Percentiles rank a stretch among this genome's conserved stretches.
Evolutionary conservation across 1,140 invertebrate genomes (phyloP).

Genomic region (Formica exsecta): DNA sequence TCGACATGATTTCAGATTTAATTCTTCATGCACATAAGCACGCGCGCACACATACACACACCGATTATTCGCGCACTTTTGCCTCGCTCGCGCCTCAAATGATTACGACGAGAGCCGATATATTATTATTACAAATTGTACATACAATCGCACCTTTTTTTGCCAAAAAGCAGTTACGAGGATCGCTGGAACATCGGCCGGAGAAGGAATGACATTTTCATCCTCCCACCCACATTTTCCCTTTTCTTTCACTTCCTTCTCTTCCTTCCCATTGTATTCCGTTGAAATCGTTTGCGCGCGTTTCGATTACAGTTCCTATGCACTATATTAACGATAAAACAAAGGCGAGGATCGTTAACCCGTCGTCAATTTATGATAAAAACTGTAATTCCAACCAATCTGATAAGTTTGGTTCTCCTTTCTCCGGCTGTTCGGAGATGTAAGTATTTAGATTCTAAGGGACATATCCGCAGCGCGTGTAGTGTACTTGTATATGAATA

Average conservation of each 20-base stretch:
- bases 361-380: constrained; percentile 64
- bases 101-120: constrained; percentile 32
- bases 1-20: constrained; percentile 13
- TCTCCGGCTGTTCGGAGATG: constrained; percentile 77
- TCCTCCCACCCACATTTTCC: not conserved
- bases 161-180: constrained; percentile 69
- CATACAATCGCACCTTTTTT: constrained; percentile 57
- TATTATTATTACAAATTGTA: constrained; percentile 38
- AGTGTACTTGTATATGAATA: constrained; percentile 82
- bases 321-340: constrained; percentile 66
- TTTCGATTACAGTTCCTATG: constrained; percentile 79
- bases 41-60: not conserved
- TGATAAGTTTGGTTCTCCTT: constrained; percentile 71
- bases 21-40: not conserved
- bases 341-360: constrained; percentile 57
- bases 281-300: constrained; percentile 66
- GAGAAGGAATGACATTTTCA: constrained; percentile 69
- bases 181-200: constrained; percentile 65
- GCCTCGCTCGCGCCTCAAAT: constrained; percentile 56
- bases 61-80: constrained; percentile 65
- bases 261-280: constrained; percentile 4
- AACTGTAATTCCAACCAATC: constrained; percentile 73
- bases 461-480: constrained; percentile 82
- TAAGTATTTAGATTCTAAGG: constrained; percentile 79
- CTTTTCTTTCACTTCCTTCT: constrained; percentile 9